Evolutionary conservation across 2,797 vertebrate genomes (phyloP).

Genomic region (Alcedo quadribrachys): DNA sequence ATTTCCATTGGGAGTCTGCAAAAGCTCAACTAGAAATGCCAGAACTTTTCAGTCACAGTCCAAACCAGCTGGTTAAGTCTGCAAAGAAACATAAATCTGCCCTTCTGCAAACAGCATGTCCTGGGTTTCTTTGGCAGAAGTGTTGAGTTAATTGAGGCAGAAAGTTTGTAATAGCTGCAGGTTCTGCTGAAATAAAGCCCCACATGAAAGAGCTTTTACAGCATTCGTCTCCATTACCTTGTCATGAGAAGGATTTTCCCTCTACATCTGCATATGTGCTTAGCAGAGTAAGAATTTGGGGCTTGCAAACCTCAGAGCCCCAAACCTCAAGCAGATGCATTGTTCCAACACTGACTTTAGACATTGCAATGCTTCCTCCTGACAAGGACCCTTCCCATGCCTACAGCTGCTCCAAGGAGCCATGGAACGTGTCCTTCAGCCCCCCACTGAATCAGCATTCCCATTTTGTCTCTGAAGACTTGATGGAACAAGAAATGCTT

Average conservation of each 20-base stretch:
- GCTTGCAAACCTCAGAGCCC: background rate
- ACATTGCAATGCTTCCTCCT: background rate
- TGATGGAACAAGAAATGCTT: background rate
- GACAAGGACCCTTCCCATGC: background rate
- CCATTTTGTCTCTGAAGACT: background rate
- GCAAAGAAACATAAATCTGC: background rate
- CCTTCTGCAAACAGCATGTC: background rate
- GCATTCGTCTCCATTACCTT: slow-evolving; percentile 6
- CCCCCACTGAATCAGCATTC: background rate
- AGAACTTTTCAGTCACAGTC: background rate
- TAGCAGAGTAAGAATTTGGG: background rate
- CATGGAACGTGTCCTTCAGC: background rate
- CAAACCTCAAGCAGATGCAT: background rate
- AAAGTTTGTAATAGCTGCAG: background rate
- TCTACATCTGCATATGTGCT: background rate
- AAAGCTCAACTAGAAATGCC: slow-evolving; percentile 27
- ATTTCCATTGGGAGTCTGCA: background rate
- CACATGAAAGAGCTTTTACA: background rate
- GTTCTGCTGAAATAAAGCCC: background rate
- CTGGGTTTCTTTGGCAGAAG: slow-evolving; percentile 3
- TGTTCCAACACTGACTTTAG: background rate
- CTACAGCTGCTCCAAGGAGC: background rate
- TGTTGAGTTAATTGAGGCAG: slow-evolving; percentile 45
- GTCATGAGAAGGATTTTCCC: background rate
- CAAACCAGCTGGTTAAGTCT: slow-evolving; percentile 25